These are phyloP conservation scores for Hylia prasina DNA, from an alignment of 2,113 vertebrate genomes.

Conservation along the genomic window DNA sequence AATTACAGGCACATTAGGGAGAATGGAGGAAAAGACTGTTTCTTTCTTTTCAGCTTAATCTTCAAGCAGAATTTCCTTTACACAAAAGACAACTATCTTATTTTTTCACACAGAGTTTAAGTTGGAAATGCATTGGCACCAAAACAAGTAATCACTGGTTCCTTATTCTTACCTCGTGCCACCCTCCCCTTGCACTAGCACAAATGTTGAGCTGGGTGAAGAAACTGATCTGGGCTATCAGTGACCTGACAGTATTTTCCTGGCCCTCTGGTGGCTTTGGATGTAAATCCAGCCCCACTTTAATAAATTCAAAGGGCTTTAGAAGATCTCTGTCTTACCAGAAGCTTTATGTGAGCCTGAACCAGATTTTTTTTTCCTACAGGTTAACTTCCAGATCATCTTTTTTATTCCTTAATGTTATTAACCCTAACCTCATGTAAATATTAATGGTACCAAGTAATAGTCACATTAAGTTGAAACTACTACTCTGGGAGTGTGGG, in stretches of 20 bases:
- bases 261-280: not conserved
- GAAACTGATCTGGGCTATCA: not conserved
- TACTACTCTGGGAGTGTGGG: not conserved
- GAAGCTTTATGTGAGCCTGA: not conserved
- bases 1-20: not conserved
- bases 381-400: not conserved
- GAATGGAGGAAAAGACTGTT: not conserved
- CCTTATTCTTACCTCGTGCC: not conserved
- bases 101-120: not conserved
- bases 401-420: not conserved
- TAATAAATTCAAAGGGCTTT: not conserved
- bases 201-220: not conserved
- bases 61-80: not conserved
- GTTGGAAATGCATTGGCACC: not conserved
- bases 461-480: not conserved
- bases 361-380: not conserved
- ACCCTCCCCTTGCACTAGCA: not conserved
- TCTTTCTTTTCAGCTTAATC: not conserved
- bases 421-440: not conserved
- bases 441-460: not conserved
- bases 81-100: not conserved
- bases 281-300: not conserved
- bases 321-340: not conserved
- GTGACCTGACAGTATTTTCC: not conserved
- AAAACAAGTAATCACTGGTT: not conserved